phyloP scores from a whole-genome alignment of 1,140 invertebrate species.

The Hypothenemus hampei region DNA sequence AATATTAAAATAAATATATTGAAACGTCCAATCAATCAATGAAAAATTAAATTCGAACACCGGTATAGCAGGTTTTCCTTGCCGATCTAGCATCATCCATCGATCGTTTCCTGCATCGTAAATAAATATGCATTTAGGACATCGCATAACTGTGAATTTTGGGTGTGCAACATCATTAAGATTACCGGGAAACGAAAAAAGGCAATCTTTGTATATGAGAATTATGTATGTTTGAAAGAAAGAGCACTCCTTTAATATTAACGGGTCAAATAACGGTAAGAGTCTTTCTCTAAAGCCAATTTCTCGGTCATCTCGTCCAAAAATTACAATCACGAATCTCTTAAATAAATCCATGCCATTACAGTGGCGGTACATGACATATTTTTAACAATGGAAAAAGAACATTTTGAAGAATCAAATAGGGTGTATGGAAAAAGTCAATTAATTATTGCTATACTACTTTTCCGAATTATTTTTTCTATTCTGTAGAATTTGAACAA shows the following conservation, averaged over 20 bases:
- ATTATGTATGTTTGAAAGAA: constrained; percentile 21
- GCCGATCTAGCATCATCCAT: too few relatives aligned
- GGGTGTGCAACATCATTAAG: constrained; percentile 20
- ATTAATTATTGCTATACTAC: too few relatives aligned
- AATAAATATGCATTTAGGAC: constrained; percentile 21
- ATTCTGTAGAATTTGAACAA: too few relatives aligned
- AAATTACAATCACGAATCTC: constrained; percentile 25
- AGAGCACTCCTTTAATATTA: constrained; percentile 19
- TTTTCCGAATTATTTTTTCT: too few relatives aligned
- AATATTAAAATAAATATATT: too few relatives aligned
- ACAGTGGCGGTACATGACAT: constrained; percentile 17
- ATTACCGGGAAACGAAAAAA: constrained; percentile 18
- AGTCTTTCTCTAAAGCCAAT: constrained; percentile 21
- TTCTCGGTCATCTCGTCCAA: constrained; percentile 24
- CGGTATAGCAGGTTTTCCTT: too few relatives aligned
- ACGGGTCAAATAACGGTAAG: constrained; percentile 18
- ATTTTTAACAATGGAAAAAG: too few relatives aligned
- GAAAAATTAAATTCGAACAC: too few relatives aligned
- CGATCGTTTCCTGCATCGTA: constrained; percentile 12
- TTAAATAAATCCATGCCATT: constrained; percentile 6
- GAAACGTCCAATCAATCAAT: too few relatives aligned
- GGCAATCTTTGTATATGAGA: constrained; percentile 16
- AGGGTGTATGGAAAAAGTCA: too few relatives aligned
- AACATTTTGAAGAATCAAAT: too few relatives aligned
- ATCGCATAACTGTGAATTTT: constrained; percentile 20